Percentiles rank a stretch among this genome's conserved stretches.
Evolutionary conservation across 2,113 vertebrate genomes (phyloP).

Genomic region (Anoplopoma fimbria): DNA sequence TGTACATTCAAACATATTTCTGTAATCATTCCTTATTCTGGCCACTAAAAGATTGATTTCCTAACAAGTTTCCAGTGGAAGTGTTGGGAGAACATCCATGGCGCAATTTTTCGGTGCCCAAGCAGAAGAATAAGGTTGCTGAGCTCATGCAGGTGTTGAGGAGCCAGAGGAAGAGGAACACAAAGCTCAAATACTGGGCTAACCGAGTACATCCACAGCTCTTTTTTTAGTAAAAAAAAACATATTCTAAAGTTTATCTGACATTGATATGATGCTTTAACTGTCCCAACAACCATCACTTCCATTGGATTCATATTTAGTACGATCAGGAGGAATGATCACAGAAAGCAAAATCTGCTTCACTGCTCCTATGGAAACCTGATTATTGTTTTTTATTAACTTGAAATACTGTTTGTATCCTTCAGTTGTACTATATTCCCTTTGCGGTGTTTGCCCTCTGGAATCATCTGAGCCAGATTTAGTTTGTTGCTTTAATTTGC

Average conservation of each 20-base stretch:
- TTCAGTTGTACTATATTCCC: slow-evolving; percentile 7
- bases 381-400: background rate
- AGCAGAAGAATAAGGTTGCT: slow-evolving; percentile 66
- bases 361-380: background rate
- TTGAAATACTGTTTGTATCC: background rate
- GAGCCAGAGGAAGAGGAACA: slow-evolving; percentile 80
- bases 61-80: background rate
- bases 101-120: slow-evolving; percentile 54
- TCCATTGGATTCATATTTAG: background rate
- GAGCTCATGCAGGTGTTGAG: slow-evolving; percentile 76
- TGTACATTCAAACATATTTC: background rate
- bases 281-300: background rate
- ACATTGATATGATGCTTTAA: background rate
- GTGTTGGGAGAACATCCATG: background rate
- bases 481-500: slow-evolving; percentile 52
- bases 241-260: background rate
- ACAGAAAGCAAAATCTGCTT: background rate
- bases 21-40: background rate
- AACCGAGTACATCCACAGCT: slow-evolving; percentile 11
- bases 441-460: slow-evolving; percentile 26
- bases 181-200: slow-evolving; percentile 54
- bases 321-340: background rate
- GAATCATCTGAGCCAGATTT: slow-evolving; percentile 46
- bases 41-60: background rate
- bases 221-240: background rate